Conservation (phyloP, 2,888 invertebrate genomes). For the Hydropsyche betteni region DNA sequence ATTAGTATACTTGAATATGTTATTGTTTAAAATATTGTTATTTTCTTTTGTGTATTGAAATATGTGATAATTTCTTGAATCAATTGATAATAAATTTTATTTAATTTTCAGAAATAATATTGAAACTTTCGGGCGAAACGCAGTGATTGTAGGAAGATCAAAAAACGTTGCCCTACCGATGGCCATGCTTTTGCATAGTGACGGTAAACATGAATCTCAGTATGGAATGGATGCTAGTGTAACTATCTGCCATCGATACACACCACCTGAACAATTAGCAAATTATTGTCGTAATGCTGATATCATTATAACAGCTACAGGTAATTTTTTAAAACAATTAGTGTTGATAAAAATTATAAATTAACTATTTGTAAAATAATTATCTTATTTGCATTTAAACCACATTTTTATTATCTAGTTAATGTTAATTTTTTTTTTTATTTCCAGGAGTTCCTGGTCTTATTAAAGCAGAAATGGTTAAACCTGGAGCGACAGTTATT, state of each 20-base stretch:
- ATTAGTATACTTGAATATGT: not conserved
- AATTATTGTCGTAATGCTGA: constrained; percentile 78
- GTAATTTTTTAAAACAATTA: constrained; percentile 55
- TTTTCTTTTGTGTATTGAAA: not conserved
- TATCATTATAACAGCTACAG: constrained; percentile 80
- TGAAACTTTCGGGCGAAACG: constrained; percentile 85
- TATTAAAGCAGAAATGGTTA: constrained; percentile 85
- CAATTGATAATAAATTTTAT: not conserved
- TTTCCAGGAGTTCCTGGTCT: constrained; percentile 75
- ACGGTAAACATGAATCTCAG: constrained; percentile 72
- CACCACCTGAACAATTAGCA: constrained; percentile 79
- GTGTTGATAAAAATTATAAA: not conserved
- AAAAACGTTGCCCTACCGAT: constrained; percentile 94
- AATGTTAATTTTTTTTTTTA: not conserved
- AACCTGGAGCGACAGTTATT: constrained; percentile 86
- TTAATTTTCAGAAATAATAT: constrained; percentile 62
- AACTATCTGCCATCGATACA: constrained; percentile 88
- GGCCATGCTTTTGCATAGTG: constrained; percentile 83
- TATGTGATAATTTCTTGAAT: too few relatives aligned
- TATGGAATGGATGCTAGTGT: constrained; percentile 87
- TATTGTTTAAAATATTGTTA: not conserved
- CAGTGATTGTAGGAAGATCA: constrained; percentile 88
- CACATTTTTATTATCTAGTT: not conserved
- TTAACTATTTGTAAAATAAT: too few relatives aligned
- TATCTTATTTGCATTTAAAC: too few relatives aligned